Evolutionary conservation across 1,140 invertebrate species (phyloP).

Genomic region (Drosophila busckii): DNA sequence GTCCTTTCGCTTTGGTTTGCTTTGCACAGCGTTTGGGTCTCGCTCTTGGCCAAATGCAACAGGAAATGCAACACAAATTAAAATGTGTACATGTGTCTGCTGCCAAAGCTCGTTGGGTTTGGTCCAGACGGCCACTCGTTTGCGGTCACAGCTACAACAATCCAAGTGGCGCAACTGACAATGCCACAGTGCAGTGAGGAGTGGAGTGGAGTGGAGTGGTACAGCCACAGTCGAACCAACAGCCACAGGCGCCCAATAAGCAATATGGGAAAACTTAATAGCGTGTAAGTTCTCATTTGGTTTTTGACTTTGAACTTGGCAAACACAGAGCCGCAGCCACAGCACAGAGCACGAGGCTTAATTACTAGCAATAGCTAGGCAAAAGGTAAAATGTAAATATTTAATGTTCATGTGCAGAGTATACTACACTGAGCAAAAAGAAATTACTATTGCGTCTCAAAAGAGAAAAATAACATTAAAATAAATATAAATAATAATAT

Average conservation of each 20-base stretch:
- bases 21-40: neutral
- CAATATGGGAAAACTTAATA: slow-evolving; percentile 13
- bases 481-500: too few species aligned
- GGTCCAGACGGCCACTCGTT: slow-evolving; percentile 39
- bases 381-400: too few species aligned
- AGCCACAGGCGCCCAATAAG: neutral
- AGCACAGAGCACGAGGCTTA: neutral
- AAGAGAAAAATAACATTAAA: too few species aligned
- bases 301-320: slow-evolving; percentile 29
- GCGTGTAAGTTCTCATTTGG: slow-evolving; percentile 23
- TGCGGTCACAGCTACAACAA: too few species aligned
- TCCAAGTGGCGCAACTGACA: too few species aligned
- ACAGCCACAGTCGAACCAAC: too few species aligned
- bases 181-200: too few species aligned
- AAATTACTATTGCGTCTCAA: too few species aligned
- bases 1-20: neutral
- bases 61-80: slow-evolving; percentile 69
- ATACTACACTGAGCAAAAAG: too few species aligned
- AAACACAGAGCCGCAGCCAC: too few species aligned
- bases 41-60: slow-evolving; percentile 46
- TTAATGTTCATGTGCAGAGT: too few species aligned
- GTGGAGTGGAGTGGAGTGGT: too few species aligned
- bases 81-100: slow-evolving; percentile 54
- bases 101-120: neutral
- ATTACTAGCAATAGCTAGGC: neutral